Evolutionary conservation across 2,888 invertebrate genomes (phyloP), one percentile per base, ranked within the genome.

Genomic region (Dichetophora obliterata): DNA sequence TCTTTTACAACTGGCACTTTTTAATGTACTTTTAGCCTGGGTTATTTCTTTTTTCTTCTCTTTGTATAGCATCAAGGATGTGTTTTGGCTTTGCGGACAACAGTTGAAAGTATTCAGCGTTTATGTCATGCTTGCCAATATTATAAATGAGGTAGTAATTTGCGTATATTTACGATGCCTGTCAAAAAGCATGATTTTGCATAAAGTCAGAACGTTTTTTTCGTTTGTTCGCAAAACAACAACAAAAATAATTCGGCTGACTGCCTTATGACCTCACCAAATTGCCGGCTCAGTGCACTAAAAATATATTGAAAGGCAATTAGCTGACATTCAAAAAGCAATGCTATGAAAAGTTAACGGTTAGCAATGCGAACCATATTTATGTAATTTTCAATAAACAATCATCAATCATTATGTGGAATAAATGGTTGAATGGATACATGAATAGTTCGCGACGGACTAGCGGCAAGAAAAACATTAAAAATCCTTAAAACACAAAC

Each of bases 241-340:
- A 66, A 52, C 69, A 34, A 48, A 3, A 19, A n/a, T n/a, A 22
- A 37, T 19, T 5, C 63, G 43, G 19, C 65, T 27, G 9, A 34
- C 63, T 43, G 37, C n/a, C 34, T n/a, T 75, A 43, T 14, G 52
- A 27, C n/a, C 52, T 8, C 63, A n/a, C 14, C 8, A 34, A 48
- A 27, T 31, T 57, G 19, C 43, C 43, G 37, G 22, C 66, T 22
- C 27, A 34, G 24, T 61, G 54, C 27, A 2, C n/a, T 31, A 37
- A 52, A 75, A 66, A 75, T 77, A 76, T 52, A 80, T 80, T 79
- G 78, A 78, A 77, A 79, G 78, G 78, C 81, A 80, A 82, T 82
- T 80, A 82, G 80, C 75, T 77, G 0, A 37, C 75, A 80, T 80
- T 80, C 77, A 80, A 65, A 71, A 50, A 59, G 19, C 14, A 71